phyloP scores from a whole-genome alignment of 2,113 vertebrate species.

The Festucalex cinctus region DNA sequence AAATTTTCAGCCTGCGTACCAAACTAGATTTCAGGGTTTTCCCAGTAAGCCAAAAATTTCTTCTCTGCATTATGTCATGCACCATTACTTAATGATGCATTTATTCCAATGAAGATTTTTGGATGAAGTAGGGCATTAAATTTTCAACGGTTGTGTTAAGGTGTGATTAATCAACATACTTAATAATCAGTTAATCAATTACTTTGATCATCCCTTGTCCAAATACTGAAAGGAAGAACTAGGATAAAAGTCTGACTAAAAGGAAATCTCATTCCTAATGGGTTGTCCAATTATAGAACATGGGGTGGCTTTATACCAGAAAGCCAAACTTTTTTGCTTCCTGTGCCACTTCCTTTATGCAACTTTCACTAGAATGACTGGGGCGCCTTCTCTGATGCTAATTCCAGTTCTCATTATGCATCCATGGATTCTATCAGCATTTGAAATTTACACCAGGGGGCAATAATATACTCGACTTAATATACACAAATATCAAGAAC shows the following conservation, averaged over 20 bases:
- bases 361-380: constrained; percentile 6
- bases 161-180: not conserved
- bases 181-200: not conserved
- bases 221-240: not conserved
- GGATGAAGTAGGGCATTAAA: not conserved
- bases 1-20: not conserved
- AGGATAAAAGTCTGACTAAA: not conserved
- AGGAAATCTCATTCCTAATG: not conserved
- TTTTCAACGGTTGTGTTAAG: not conserved
- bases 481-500: constrained; percentile 16
- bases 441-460: constrained; percentile 13
- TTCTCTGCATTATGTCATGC: not conserved
- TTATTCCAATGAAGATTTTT: not conserved
- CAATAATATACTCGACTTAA: constrained; percentile 12
- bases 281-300: constrained; percentile 1
- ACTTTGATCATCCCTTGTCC: not conserved
- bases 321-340: not conserved
- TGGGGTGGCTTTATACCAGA: not conserved
- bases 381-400: constrained; percentile 8
- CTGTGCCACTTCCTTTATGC: not conserved
- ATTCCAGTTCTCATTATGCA: constrained; percentile 11
- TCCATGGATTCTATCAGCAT: constrained; percentile 4
- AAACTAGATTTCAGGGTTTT: not conserved
- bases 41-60: not conserved
- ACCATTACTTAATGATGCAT: not conserved